phyloP scores from a whole-genome alignment of 2,888 invertebrate species.

The Nowickia ferox region DNA sequence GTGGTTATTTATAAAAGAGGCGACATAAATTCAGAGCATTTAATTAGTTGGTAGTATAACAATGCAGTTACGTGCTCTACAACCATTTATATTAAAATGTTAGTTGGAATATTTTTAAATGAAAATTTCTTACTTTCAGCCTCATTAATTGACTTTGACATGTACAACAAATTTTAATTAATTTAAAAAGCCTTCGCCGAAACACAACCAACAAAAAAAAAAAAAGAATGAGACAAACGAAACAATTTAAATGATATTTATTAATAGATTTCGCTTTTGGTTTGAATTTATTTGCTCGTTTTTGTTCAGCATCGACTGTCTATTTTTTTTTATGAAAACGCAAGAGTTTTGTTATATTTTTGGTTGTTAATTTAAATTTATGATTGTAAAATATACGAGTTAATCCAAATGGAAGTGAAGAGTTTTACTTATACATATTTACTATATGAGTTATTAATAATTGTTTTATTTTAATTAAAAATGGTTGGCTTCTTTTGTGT shows the following conservation, averaged over 20 bases:
- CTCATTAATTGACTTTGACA: slow-evolving; percentile 66
- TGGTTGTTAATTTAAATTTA: slow-evolving; percentile 57
- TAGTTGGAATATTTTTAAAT: slow-evolving; percentile 19
- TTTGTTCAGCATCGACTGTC: not conserved
- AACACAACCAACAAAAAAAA: not conserved
- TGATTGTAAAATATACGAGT: slow-evolving; percentile 21
- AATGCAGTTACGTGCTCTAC: slow-evolving; percentile 52
- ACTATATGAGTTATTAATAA: slow-evolving; percentile 17
- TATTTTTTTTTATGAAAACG: slow-evolving; percentile 7
- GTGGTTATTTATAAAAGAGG: not conserved
- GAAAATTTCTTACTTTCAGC: slow-evolving; percentile 29
- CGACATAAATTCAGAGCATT: not conserved
- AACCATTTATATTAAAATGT: slow-evolving; percentile 68
- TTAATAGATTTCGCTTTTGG: slow-evolving; percentile 50
- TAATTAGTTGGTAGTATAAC: not conserved
- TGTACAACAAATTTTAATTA: slow-evolving; percentile 69
- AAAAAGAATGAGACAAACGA: not conserved
- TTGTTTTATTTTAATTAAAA: slow-evolving; percentile 30
- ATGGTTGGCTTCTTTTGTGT: slow-evolving; percentile 14
- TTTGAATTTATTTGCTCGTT: slow-evolving; percentile 23
- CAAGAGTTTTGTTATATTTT: slow-evolving; percentile 45
- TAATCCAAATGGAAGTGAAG: slow-evolving; percentile 12
- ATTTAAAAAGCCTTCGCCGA: slow-evolving; percentile 37
- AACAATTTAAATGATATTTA: slow-evolving; percentile 46
- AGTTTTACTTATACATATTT: not conserved